Conservation (phyloP, 1,140 invertebrate genomes). For the Bradynema listronoti region DNA sequence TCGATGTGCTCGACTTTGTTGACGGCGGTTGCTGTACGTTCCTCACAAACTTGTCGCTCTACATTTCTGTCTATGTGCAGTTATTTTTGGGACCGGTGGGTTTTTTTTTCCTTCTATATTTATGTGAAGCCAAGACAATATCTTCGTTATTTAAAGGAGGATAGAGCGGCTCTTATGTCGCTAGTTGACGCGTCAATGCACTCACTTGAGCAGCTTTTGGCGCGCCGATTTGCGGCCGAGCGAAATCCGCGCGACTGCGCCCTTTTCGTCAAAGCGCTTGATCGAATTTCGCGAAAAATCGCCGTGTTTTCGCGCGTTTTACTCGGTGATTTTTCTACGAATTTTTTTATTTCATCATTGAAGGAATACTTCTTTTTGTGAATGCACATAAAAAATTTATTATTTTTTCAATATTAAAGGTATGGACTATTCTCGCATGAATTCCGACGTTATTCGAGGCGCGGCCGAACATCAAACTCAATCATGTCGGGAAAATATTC, state of each 20-base stretch:
- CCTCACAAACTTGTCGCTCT: conserved; percentile 26
- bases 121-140: background rate
- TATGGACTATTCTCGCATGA: background rate
- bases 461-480: background rate
- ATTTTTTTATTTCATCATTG: no score
- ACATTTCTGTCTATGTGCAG: conserved; percentile 16
- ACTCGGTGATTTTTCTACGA: no score
- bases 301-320: conserved; percentile 31
- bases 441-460: background rate
- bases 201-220: conserved; percentile 22
- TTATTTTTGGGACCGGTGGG: conserved; percentile 25
- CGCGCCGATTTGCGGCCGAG: conserved; percentile 25
- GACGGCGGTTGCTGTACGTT: conserved; percentile 30
- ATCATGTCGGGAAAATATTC: no score
- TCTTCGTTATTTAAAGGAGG: conserved; percentile 7
- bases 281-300: conserved; percentile 36
- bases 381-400: background rate
- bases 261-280: conserved; percentile 35
- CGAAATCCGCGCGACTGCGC: conserved; percentile 31
- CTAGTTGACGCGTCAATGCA: conserved; percentile 24
- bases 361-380: background rate
- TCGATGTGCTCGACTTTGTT: conserved; percentile 30
- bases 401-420: background rate
- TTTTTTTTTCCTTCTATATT: background rate
- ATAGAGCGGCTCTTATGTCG: conserved; percentile 15